Evolutionary conservation across 2,888 invertebrate species (phyloP).

Genomic region (Buathra laborator): DNA sequence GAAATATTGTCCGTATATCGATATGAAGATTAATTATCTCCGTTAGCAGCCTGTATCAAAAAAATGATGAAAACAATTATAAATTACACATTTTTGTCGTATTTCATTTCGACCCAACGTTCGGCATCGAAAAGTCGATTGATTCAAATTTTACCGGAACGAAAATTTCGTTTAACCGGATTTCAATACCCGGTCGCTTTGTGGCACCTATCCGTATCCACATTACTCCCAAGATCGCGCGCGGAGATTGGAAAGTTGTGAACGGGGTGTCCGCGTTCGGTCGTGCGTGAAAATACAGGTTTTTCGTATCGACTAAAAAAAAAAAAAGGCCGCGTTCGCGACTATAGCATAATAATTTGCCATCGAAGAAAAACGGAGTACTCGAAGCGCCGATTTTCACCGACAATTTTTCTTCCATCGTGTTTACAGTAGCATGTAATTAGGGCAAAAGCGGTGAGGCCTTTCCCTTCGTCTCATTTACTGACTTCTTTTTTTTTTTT

Average conservation of each 20-base stretch:
- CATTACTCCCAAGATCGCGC: slow-evolving; percentile 26
- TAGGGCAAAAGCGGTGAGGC: slow-evolving; percentile 1
- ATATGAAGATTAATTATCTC: too few species aligned
- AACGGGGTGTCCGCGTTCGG: slow-evolving; percentile 40
- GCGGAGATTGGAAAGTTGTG: slow-evolving; percentile 62
- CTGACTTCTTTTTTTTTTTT: not conserved
- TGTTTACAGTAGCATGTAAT: slow-evolving; percentile 24
- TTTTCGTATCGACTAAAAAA: slow-evolving; percentile 40
- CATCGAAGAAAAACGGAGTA: slow-evolving; percentile 9
- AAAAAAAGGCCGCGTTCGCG: not conserved
- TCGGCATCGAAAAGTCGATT: not conserved
- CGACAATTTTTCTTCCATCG: slow-evolving; percentile 18
- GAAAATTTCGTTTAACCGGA: not conserved
- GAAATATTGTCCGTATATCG: too few species aligned
- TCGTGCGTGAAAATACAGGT: slow-evolving; percentile 66
- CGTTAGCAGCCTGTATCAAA: too few species aligned
- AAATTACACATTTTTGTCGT: not conserved
- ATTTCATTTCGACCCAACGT: not conserved
- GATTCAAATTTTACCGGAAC: not conserved
- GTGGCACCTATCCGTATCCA: not conserved
- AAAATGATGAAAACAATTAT: not conserved
- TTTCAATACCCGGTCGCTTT: not conserved
- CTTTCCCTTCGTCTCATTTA: slow-evolving; percentile 43
- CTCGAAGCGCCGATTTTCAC: slow-evolving; percentile 28
- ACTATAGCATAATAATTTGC: slow-evolving; percentile 30